Evolutionary conservation across 1,140 invertebrate genomes (phyloP).

Genomic region (Meteorus sp.): DNA sequence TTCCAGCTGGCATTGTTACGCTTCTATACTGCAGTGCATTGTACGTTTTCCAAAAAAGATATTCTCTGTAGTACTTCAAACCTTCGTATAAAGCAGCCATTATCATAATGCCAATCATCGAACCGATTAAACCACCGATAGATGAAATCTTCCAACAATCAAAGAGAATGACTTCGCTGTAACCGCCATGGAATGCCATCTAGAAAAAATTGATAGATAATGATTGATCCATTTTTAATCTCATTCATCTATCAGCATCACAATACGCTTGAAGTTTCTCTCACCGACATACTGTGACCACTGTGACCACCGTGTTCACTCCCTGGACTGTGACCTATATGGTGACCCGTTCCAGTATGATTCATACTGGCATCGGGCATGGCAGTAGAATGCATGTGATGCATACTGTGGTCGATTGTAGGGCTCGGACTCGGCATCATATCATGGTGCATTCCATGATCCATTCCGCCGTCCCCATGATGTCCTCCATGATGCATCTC

Average conservation of each 20-base stretch:
- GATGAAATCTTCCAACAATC: conserved; percentile 75
- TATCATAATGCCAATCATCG: conserved; percentile 83
- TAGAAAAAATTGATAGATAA: conserved; percentile 30
- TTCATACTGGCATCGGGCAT: conserved; percentile 17
- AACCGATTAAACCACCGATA: conserved; percentile 75
- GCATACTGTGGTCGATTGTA: conserved; percentile 1
- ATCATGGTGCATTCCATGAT: conserved; percentile 18
- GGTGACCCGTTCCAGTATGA: too few relatives aligned
- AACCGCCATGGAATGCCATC: conserved; percentile 82
- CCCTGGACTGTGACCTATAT: too few relatives aligned
- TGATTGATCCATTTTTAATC: conserved; percentile 2
- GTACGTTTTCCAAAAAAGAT: conserved; percentile 81
- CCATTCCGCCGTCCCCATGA: conserved; percentile 7
- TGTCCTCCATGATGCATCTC: neutral
- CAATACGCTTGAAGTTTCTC: too few relatives aligned
- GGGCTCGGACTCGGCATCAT: neutral
- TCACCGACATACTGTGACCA: too few relatives aligned
- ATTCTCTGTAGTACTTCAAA: conserved; percentile 87
- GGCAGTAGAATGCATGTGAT: neutral
- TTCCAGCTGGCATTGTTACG: conserved; percentile 71
- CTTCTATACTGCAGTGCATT: conserved; percentile 70
- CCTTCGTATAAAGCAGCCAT: conserved; percentile 88
- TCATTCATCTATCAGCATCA: too few relatives aligned
- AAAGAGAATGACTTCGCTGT: conserved; percentile 75
- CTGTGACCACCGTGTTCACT: too few relatives aligned